Evolutionary conservation across 1,140 invertebrate species (phyloP).

Genomic region (Adoxophyes honmai): DNA sequence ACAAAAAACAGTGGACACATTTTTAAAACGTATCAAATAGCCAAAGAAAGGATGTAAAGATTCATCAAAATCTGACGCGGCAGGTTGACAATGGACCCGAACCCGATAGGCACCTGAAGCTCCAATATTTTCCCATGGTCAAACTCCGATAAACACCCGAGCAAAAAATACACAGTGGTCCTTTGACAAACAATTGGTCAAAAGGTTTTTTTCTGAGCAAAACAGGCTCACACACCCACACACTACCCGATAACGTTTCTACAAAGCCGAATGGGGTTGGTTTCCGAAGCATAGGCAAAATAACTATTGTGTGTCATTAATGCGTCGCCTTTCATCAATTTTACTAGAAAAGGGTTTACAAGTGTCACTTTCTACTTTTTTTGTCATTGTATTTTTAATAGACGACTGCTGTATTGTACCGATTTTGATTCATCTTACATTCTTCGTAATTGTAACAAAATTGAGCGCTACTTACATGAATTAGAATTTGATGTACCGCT

Average conservation of each 20-base stretch:
- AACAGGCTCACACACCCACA: constrained; percentile 60
- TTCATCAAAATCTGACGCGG: constrained; percentile 33
- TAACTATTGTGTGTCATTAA: constrained; percentile 70
- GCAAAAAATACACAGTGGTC: constrained; percentile 59
- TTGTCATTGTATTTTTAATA: constrained; percentile 12
- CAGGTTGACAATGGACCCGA: constrained; percentile 61
- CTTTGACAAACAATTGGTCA: constrained; percentile 73
- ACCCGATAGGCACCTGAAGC: constrained; percentile 66
- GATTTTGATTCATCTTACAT: background rate
- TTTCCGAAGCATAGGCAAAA: constrained; percentile 58
- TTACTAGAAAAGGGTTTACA: constrained; percentile 66
- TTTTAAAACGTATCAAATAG: constrained; percentile 24
- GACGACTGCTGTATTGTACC: constrained; percentile 5
- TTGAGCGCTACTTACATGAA: background rate
- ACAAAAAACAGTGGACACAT: constrained; percentile 28
- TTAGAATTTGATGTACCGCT: too few relatives aligned
- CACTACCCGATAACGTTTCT: constrained; percentile 54
- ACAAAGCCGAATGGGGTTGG: constrained; percentile 61
- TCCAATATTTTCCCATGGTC: constrained; percentile 74
- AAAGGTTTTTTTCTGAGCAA: constrained; percentile 63
- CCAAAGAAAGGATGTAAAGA: constrained; percentile 44
- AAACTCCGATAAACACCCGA: constrained; percentile 65
- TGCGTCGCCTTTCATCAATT: constrained; percentile 67
- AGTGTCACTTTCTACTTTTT: constrained; percentile 66
- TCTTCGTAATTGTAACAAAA: background rate